These are phyloP conservation scores for Rhogogaster chlorosoma DNA, from an alignment of 2,888 invertebrate genomes.

Conservation along the genomic window DNA sequence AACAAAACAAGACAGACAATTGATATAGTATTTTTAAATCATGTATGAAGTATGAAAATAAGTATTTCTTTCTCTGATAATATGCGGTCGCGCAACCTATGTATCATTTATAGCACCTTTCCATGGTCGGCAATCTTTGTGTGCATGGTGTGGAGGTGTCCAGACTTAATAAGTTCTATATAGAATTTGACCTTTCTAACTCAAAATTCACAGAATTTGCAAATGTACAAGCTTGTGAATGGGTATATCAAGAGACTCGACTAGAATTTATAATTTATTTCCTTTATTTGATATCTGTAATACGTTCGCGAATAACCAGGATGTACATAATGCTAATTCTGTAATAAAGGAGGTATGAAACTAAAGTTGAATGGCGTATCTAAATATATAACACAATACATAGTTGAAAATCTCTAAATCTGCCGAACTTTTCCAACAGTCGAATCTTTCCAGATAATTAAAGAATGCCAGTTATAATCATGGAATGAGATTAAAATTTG, in stretches of 20 bases:
- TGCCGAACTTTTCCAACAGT: neutral
- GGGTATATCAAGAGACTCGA: neutral
- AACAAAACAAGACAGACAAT: neutral
- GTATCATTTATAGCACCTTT: neutral
- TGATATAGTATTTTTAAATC: neutral
- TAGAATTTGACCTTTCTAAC: neutral
- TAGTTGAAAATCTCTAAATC: neutral
- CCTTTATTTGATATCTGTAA: neutral
- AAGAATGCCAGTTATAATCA: neutral
- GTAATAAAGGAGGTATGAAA: neutral
- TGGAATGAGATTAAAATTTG: neutral
- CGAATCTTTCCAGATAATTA: neutral
- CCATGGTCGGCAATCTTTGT: neutral
- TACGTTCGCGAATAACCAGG: neutral
- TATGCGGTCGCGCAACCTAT: neutral
- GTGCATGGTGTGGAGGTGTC: neutral
- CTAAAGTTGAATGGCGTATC: neutral
- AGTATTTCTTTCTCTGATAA: neutral
- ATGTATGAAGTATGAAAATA: neutral
- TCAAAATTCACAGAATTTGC: neutral
- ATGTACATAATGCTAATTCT: neutral
- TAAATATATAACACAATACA: neutral
- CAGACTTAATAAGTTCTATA: neutral
- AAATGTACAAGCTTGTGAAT: neutral
- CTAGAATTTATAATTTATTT: neutral